These are phyloP conservation scores for Therioaphis trifolii DNA, from an alignment of 2,888 invertebrate species.

Conservation along the genomic window DNA sequence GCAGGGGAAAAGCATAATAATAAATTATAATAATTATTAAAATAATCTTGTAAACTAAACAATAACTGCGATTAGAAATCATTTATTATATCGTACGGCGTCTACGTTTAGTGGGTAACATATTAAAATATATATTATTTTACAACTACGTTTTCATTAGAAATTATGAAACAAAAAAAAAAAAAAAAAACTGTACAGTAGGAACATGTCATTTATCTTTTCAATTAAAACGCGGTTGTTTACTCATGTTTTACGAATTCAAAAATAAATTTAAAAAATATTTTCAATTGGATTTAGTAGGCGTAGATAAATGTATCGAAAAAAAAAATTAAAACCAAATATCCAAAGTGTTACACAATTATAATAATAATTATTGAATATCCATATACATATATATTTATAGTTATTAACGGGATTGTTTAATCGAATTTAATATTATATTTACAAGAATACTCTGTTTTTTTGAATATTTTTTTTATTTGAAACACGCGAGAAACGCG, in stretches of 20 bases:
- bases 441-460: conserved; percentile 2
- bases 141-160: conserved; percentile 38
- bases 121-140: conserved; percentile 44
- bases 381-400: background rate
- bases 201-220: conserved; percentile 39
- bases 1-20: conserved; percentile 43
- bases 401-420: background rate
- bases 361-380: conserved; percentile 22
- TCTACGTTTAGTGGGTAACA: conserved; percentile 50
- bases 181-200: conserved; percentile 59
- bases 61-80: conserved; percentile 11
- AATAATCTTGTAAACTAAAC: conserved; percentile 36
- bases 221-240: conserved; percentile 5
- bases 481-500: background rate
- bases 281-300: conserved; percentile 38
- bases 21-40: too few species aligned
- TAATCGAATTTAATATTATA: background rate
- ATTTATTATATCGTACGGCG: conserved; percentile 22
- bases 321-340: conserved; percentile 23
- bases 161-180: conserved; percentile 18
- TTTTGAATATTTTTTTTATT: too few species aligned
- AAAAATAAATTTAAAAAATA: conserved; percentile 6
- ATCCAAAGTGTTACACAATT: conserved; percentile 38
- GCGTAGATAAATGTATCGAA: conserved; percentile 5
- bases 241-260: conserved; percentile 7